Evolutionary conservation across 2,113 vertebrate genomes (phyloP).

Genomic region (Callaeas wilsoni): DNA sequence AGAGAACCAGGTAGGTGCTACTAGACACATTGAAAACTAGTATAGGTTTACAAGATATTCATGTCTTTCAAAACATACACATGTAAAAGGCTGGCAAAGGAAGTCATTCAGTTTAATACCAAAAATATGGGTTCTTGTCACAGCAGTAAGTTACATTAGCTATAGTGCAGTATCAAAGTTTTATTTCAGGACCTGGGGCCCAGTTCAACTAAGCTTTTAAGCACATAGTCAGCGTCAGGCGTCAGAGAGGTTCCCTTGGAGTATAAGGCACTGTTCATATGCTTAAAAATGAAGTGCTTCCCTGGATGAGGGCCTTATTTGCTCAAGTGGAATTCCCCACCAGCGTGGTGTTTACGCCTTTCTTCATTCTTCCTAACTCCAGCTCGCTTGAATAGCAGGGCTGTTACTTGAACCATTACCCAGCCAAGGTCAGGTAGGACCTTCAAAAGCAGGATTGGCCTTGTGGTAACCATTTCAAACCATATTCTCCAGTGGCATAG

Average conservation of each 20-base stretch:
- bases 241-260: background rate
- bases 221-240: background rate
- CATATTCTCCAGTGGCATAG: slow-evolving; percentile 26
- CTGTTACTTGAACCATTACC: slow-evolving; percentile 61
- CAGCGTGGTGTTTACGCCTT: slow-evolving; percentile 19
- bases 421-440: slow-evolving; percentile 49
- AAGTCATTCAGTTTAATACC: slow-evolving; percentile 68
- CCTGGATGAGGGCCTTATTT: slow-evolving; percentile 58
- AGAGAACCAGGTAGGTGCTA: slow-evolving; percentile 82
- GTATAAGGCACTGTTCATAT: slow-evolving; percentile 23
- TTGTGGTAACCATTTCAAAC: slow-evolving; percentile 51
- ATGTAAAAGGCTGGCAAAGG: slow-evolving; percentile 68
- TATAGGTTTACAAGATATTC: slow-evolving; percentile 80
- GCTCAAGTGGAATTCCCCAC: slow-evolving; percentile 61
- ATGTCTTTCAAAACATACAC: slow-evolving; percentile 73
- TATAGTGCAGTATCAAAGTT: slow-evolving; percentile 26
- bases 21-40: slow-evolving; percentile 82
- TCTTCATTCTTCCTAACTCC: slow-evolving; percentile 60
- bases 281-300: slow-evolving; percentile 49
- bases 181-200: slow-evolving; percentile 63
- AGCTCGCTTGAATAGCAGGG: slow-evolving; percentile 59
- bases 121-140: slow-evolving; percentile 70
- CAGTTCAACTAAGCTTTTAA: background rate
- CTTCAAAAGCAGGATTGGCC: slow-evolving; percentile 25
- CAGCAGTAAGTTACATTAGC: slow-evolving; percentile 52